Evolutionary conservation across 2,113 vertebrate genomes (phyloP), one percentile per base, ranked within the genome.

Genomic region (Columba livia): DNA sequence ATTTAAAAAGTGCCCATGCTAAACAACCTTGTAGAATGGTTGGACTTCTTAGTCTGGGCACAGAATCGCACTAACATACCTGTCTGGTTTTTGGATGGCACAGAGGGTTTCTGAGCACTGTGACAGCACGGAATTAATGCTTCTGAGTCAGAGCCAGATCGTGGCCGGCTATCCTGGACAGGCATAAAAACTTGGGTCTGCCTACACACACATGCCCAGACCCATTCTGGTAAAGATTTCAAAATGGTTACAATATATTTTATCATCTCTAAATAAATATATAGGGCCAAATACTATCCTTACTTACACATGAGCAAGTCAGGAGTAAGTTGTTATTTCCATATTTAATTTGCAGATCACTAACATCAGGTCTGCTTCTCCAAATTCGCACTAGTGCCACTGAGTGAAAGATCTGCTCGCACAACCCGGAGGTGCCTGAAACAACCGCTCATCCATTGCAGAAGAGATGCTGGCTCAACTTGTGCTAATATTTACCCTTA

Each of bases 221-320:
- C 10, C 38, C 38, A 69, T 51, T 70, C 44, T 40, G 56, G 44
- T 44, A 77, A 32, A 78, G 48, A 88, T 65, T 88, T 90, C 50
- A 90, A 90, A 92, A 88, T 67, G 44, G 28, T 48, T 83, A 20
- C 32, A 64, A 84, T 15, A 9, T 54, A 67, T 75, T 93, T 93
- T 84, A 69, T 56, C 50, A 57, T 38, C 36, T 53, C 75, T 28
- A 86, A 83, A 86, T 75, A 89, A 93, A 85, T 25, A 72, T 10
- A n/a, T 8, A 81, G 4, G 23, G 34, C 25, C 44, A 85, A 88
- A 62, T 40, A 23, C 38, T 75, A 65, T 20, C 54, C 25, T 56
- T 81, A 57, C 53, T 70, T 66, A 81, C 36, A 78, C 56, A 93
- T n/a, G 23, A 67, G 12, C n/a, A 88, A 57, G 75, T 56, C 57